These are phyloP conservation scores for Alethe diademata DNA, from an alignment of 2,113 vertebrate species.

Conservation along the genomic window DNA sequence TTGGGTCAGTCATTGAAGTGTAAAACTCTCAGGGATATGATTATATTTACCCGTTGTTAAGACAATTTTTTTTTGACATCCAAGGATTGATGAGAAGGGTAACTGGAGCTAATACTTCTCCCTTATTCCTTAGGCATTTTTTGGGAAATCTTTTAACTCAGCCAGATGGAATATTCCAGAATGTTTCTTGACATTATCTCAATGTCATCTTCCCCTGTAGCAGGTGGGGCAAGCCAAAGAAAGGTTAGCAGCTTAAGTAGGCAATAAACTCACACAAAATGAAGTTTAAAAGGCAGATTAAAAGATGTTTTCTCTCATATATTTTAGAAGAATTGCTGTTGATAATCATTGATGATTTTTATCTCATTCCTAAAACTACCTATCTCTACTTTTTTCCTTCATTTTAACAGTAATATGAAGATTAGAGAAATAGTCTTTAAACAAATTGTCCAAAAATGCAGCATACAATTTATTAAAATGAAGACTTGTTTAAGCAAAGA, in stretches of 20 bases:
- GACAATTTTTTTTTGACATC: background rate
- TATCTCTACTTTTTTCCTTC: background rate
- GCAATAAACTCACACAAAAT: background rate
- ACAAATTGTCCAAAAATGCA: background rate
- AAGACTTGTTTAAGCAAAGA: background rate
- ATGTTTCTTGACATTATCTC: background rate
- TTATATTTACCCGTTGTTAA: constrained; percentile 49
- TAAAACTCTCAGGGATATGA: background rate
- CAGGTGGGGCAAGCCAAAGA: background rate
- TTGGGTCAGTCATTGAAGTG: constrained; percentile 41
- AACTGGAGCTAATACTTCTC: background rate
- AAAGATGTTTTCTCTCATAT: background rate
- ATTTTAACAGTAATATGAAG: background rate
- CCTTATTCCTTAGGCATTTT: background rate
- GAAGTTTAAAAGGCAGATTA: background rate
- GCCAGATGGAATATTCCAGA: constrained; percentile 1
- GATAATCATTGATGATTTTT: background rate
- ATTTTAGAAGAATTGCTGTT: background rate
- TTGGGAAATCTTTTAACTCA: background rate
- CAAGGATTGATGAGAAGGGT: background rate
- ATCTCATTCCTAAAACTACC: background rate
- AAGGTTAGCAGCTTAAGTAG: background rate
- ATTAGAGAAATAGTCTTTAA: background rate
- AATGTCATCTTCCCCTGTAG: background rate
- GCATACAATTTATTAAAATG: background rate